phyloP scores from a whole-genome alignment of 2,888 invertebrate genomes.

The Volucella inanis region DNA sequence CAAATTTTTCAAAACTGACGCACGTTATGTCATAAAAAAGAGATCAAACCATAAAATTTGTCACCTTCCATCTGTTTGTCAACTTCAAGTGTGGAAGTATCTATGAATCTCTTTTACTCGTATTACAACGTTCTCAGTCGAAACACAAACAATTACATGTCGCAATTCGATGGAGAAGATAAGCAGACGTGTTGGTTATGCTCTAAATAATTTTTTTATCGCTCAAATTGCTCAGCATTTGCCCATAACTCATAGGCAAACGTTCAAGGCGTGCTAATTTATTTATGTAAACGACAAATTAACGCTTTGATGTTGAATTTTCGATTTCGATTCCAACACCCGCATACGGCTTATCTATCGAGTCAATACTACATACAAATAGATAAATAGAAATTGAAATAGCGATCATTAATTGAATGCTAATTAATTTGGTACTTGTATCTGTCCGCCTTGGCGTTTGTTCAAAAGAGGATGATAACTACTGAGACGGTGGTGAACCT shows the following conservation, averaged over 20 bases:
- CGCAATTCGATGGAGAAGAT: constrained; percentile 14
- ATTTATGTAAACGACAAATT: constrained; percentile 48
- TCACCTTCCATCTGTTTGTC: neutral
- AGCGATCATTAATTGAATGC: constrained; percentile 60
- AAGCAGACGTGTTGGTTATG: constrained; percentile 19
- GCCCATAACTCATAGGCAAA: neutral
- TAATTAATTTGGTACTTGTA: constrained; percentile 67
- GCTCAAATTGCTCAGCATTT: constrained; percentile 12
- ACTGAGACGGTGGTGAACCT: constrained; percentile 6
- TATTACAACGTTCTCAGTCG: neutral
- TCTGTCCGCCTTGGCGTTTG: neutral
- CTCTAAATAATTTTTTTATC: constrained; percentile 26
- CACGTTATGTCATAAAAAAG: neutral
- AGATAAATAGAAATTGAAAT: constrained; percentile 16
- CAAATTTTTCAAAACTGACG: too few relatives aligned
- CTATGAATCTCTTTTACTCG: too few relatives aligned
- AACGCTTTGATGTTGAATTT: constrained; percentile 51
- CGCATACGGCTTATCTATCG: constrained; percentile 30
- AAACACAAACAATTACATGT: constrained; percentile 10
- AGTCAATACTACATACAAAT: constrained; percentile 4
- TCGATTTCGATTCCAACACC: constrained; percentile 35
- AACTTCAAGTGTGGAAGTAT: too few relatives aligned
- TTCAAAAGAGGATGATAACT: constrained; percentile 43
- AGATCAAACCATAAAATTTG: neutral
- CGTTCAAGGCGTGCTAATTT: constrained; percentile 23